A percentile compares a stretch with the other conserved stretches of the same genome.
phyloP scores from a whole-genome alignment of 2,113 vertebrate species.

The Prunella fulvescens region DNA sequence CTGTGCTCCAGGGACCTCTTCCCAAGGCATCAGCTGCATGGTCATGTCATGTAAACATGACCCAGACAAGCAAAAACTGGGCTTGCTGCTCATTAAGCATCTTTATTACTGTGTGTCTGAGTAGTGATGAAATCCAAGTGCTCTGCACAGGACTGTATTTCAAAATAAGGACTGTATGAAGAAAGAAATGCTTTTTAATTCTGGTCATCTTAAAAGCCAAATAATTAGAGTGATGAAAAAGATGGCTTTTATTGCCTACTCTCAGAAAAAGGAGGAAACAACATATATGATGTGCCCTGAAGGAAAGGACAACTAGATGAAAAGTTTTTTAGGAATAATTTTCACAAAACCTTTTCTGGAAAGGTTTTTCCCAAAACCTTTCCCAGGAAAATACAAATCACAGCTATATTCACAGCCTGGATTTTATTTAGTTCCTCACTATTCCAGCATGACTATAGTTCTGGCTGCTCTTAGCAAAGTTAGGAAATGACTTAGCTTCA shows the following conservation, averaged over 20 bases:
- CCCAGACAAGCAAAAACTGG: not conserved
- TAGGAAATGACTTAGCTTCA: conserved; percentile 19
- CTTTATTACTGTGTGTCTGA: not conserved
- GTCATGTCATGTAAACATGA: not conserved
- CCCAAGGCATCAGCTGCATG: fast-evolving
- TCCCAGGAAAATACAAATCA: not conserved
- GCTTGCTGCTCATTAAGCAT: not conserved
- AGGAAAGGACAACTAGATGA: not conserved
- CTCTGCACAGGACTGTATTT: not conserved
- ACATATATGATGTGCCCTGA: not conserved
- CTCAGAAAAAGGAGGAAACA: not conserved
- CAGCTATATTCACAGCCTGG: not conserved
- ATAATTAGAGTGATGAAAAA: not conserved
- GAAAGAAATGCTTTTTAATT: not conserved
- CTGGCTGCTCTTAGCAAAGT: not conserved
- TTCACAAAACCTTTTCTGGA: not conserved
- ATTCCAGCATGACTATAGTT: not conserved
- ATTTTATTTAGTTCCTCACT: not conserved
- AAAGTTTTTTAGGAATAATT: not conserved
- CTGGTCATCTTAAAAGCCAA: not conserved
- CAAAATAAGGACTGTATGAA: not conserved
- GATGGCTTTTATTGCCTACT: not conserved
- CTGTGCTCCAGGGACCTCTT: not conserved
- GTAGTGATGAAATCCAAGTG: not conserved
- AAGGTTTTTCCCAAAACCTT: not conserved